A percentile compares a stretch with the other conserved stretches of the same genome.
Conservation (phyloP, 2,888 invertebrate genomes). For the Caenorhabditis angaria region DNA sequence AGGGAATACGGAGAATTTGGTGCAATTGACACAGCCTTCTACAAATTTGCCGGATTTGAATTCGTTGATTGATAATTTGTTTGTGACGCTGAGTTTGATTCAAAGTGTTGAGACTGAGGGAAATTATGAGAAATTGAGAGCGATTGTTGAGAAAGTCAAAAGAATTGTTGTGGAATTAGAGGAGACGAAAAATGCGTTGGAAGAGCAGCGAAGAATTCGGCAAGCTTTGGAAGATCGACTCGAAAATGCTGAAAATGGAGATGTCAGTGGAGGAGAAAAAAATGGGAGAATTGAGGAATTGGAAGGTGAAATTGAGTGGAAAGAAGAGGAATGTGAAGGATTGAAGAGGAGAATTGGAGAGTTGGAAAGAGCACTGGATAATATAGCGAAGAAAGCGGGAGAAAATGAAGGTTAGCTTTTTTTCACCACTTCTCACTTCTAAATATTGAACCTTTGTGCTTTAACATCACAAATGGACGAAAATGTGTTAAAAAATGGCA, state of each 20-base stretch:
- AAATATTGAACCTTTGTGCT: background rate
- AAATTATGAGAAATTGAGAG: constrained; percentile 22
- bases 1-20: background rate
- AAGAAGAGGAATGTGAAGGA: constrained; percentile 48
- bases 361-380: constrained; percentile 41
- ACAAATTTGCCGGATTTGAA: background rate
- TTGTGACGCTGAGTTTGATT: background rate
- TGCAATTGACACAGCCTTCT: background rate
- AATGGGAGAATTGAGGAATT: constrained; percentile 35
- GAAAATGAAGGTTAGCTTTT: constrained; percentile 35
- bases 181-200: constrained; percentile 30
- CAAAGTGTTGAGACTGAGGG: background rate
- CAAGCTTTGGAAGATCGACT: constrained; percentile 44
- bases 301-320: constrained; percentile 54
- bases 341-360: constrained; percentile 43
- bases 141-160: constrained; percentile 29
- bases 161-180: constrained; percentile 24
- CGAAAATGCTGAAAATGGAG: constrained; percentile 14
- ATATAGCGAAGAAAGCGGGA: constrained; percentile 29
- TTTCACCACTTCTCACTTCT: background rate
- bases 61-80: background rate
- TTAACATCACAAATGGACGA: too few species aligned
- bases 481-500: too few species aligned
- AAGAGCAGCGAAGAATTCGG: constrained; percentile 37
- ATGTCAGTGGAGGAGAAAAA: constrained; percentile 11